phyloP scores from a whole-genome alignment of 2,797 vertebrate genomes.

The Peromyscus attwateri region DNA sequence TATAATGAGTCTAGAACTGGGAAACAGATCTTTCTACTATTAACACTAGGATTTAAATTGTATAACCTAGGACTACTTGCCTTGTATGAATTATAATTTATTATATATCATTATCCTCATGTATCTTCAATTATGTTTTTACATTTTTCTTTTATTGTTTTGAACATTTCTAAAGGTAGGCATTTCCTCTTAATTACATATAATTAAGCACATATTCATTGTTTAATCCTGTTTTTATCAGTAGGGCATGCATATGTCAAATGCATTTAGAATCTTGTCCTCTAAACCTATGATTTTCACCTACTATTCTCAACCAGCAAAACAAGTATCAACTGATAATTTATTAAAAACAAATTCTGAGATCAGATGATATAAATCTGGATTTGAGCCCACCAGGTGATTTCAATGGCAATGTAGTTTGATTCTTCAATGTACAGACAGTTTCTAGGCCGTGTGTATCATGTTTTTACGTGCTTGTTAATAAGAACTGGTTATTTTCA shows the following conservation, averaged over 20 bases:
- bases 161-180: not conserved
- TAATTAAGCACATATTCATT: not conserved
- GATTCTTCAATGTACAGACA: not conserved
- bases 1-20: not conserved
- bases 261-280: not conserved
- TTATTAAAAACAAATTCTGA: not conserved
- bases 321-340: not conserved
- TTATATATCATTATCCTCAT: not conserved
- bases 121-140: not conserved
- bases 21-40: not conserved
- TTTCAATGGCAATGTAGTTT: not conserved
- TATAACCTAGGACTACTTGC: not conserved
- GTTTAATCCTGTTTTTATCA: not conserved
- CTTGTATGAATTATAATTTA: not conserved
- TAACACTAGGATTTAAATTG: not conserved
- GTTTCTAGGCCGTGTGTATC: not conserved
- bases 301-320: not conserved
- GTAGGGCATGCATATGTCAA: not conserved
- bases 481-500: not conserved
- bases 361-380: not conserved
- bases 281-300: not conserved
- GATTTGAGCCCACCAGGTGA: not conserved
- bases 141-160: not conserved
- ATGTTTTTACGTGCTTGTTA: not conserved
- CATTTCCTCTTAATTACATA: not conserved